These are phyloP conservation scores for Acrobasis suavella DNA, from an alignment of 2,888 invertebrate genomes.

Conservation along the genomic window DNA sequence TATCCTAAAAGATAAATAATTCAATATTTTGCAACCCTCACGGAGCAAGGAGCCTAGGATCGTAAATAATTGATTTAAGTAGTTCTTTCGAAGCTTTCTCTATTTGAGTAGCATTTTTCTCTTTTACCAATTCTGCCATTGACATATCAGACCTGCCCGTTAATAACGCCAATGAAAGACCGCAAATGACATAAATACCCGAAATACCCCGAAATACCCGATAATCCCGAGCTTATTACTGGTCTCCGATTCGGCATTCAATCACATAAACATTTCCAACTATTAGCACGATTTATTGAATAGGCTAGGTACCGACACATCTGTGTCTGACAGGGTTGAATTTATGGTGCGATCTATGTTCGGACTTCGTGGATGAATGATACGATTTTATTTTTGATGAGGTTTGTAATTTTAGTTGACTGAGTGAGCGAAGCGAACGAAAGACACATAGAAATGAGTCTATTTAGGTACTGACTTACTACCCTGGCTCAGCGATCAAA, in stretches of 20 bases:
- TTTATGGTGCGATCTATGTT: constrained; percentile 4
- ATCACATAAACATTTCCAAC: constrained; percentile 46
- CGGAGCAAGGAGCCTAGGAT: too few relatives aligned
- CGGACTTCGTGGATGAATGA: background rate
- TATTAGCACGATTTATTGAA: constrained; percentile 52
- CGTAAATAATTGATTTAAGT: too few relatives aligned
- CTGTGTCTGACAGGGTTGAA: constrained; percentile 13
- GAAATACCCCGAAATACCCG: background rate
- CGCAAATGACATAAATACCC: background rate
- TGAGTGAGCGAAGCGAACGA: too few relatives aligned
- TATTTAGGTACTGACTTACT: too few relatives aligned
- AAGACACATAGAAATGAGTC: too few relatives aligned
- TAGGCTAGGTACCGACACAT: constrained; percentile 30
- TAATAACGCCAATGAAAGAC: background rate
- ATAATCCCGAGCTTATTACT: constrained; percentile 4
- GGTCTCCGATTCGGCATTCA: constrained; percentile 32
- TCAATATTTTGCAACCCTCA: too few relatives aligned
- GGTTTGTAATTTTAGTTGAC: background rate
- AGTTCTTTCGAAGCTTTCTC: too few relatives aligned
- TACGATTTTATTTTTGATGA: background rate
- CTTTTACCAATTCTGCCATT: background rate
- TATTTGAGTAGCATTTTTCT: too few relatives aligned
- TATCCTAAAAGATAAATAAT: too few relatives aligned
- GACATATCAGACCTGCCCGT: background rate
- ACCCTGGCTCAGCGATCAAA: too few relatives aligned